Base-by-base conservation (phyloP, 2,888 invertebrate species). In the Lacanobia oleracea region DNA sequence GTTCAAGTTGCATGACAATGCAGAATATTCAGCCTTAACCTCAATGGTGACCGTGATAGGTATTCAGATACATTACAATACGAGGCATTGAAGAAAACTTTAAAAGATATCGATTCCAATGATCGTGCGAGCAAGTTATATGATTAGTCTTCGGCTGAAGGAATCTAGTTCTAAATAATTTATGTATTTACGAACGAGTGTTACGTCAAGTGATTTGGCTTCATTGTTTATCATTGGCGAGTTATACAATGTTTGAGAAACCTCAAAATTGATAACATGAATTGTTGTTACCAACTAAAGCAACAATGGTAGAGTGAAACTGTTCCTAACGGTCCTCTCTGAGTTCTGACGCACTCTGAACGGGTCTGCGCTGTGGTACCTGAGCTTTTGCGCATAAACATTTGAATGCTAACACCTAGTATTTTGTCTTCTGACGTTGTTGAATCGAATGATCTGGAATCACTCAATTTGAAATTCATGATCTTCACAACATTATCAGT, bases 281-380 rank as follows among this genome's bases (percentile, higher is more conserved):
- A 50, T 56, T 54, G 56, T 54, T 73, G 62, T 75, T 73, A 60
- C 73, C 40, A 61, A 77, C 70, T 72, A 65, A 65, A 57, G 50
- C 67, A 82, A 33, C 75, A 77, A 78, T 71, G 67, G 69, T 69
- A 62, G 43, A 84, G 86, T 83, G 88, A 89, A 89, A 88, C 88
- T 86, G 84, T 74, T 81, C 77, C 81, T 89, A 88, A 89, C 87
- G 89, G 88, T 84, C 73, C 66, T 75, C 71, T 77, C 63, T n/a
- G n/a, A n/a, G n/a, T n/a, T n/a, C n/a, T 79, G 79, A 81, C 79
- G 82, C 68, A 63, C 67, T 69, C 43, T 45, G 60, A 72, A 75
- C 74, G 74, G 65, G 67, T 74, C 65, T 64, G 53, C 67, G 72
- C 56, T 69, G 54, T 67, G 71, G 59, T 69, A 66, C 67, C 67